Conservation (phyloP, 1,140 invertebrate genomes). For the Drosophila sulfurigaster region DNA sequence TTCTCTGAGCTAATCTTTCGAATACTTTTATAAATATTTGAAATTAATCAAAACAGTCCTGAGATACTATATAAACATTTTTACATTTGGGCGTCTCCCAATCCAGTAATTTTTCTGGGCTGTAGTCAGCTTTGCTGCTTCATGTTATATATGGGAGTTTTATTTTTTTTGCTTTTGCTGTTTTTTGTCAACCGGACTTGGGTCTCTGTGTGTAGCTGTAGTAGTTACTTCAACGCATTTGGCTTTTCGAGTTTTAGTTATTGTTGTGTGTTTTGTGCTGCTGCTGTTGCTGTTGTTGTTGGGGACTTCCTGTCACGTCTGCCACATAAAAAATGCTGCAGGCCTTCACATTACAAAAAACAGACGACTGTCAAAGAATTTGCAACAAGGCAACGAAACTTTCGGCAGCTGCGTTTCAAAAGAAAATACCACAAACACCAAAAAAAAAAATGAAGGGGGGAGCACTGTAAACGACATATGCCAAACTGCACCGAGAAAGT, state of each 20-base stretch:
- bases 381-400: constrained; percentile 6
- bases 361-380: constrained; percentile 34
- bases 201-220: neutral
- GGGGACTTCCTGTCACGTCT: constrained; percentile 9
- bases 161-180: neutral
- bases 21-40: too few species aligned
- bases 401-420: constrained; percentile 7
- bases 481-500: neutral
- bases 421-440: neutral
- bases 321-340: constrained; percentile 23
- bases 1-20: too few species aligned
- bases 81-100: neutral
- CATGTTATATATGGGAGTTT: neutral
- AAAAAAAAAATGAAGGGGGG: neutral
- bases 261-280: neutral
- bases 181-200: constrained; percentile 1
- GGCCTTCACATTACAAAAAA: constrained; percentile 20
- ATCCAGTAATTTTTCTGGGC: neutral
- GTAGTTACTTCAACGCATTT: constrained; percentile 8
- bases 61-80: neutral
- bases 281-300: neutral
- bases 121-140: neutral
- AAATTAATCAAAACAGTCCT: too few species aligned
- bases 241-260: neutral
- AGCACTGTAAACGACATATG: neutral